These are phyloP conservation scores for Arbacia lixula DNA, from an alignment of 53 echinoderm and acorn worm genomes.

Conservation along the genomic window DNA sequence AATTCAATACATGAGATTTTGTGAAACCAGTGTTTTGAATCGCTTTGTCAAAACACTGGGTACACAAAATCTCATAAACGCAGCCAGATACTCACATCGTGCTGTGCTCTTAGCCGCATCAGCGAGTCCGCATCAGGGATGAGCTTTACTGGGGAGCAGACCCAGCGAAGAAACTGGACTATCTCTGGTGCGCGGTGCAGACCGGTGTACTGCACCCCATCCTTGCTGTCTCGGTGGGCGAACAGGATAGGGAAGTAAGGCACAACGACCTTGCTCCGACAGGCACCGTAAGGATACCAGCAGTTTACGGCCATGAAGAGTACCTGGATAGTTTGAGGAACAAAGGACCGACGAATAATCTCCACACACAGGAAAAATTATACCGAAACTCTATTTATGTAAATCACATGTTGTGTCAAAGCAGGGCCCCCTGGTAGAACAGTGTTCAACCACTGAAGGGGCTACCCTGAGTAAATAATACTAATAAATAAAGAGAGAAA, in stretches of 20 bases:
- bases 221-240: slow-evolving; percentile 50
- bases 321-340: too few relatives aligned
- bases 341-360: too few relatives aligned
- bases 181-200: slow-evolving; percentile 74
- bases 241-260: slow-evolving; percentile 71
- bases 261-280: slow-evolving; percentile 58
- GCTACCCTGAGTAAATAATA: too few relatives aligned
- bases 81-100: slow-evolving; percentile 94
- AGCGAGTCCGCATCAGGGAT: slow-evolving; percentile 67
- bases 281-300: slow-evolving; percentile 89
- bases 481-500: too few relatives aligned
- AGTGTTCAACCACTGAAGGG: too few relatives aligned
- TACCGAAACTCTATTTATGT: too few relatives aligned
- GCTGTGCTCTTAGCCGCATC: slow-evolving; percentile 67
- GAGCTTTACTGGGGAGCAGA: slow-evolving; percentile 71
- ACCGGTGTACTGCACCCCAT: slow-evolving; percentile 82
- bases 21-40: too few relatives aligned
- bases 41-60: too few relatives aligned
- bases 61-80: too few relatives aligned
- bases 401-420: slow-evolving; percentile 77
- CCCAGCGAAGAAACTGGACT: slow-evolving; percentile 59
- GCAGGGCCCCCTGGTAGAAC: too few relatives aligned
- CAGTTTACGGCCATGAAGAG: slow-evolving; percentile 94
- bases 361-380: too few relatives aligned
- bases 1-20: too few relatives aligned